Conservation (phyloP, 1,140 invertebrate species). For the Drosophila quadrilineata region DNA sequence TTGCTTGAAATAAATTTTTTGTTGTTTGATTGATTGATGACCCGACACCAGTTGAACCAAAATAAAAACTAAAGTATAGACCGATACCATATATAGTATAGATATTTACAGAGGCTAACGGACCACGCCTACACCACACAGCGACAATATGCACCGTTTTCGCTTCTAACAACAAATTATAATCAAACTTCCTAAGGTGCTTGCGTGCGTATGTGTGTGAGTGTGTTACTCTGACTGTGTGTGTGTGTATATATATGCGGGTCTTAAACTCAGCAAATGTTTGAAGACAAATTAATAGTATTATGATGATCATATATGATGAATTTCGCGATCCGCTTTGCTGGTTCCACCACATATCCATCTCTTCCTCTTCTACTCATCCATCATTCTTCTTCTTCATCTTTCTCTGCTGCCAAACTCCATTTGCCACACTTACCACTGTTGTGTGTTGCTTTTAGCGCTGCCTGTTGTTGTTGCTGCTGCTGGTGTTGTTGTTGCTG, state of each 20-base stretch:
- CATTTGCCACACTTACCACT: constrained; percentile 64
- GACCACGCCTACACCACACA: constrained; percentile 19
- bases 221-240: constrained; percentile 28
- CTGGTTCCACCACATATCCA: constrained; percentile 31
- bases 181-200: constrained; percentile 20
- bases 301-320: constrained; percentile 3
- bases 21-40: constrained; percentile 8
- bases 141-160: constrained; percentile 11
- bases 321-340: constrained; percentile 33
- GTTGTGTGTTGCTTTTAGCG: constrained; percentile 63
- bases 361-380: constrained; percentile 12
- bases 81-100: constrained; percentile 18
- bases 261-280: constrained; percentile 3
- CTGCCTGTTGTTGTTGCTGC: constrained; percentile 43
- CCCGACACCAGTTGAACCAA: constrained; percentile 29
- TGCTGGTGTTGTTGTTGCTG: constrained; percentile 52
- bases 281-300: constrained; percentile 13
- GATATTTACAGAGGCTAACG: constrained; percentile 11
- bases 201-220: constrained; percentile 47
- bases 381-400: neutral
- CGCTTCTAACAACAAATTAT: constrained; percentile 3
- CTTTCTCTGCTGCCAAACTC: neutral
- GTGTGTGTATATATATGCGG: constrained; percentile 21
- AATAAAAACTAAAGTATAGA: constrained; percentile 8
- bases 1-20: neutral